A percentile compares a stretch with the other conserved stretches of the same genome.
phyloP scores from a whole-genome alignment of 1,140 invertebrate species.

The Drosophila ananassae region DNA sequence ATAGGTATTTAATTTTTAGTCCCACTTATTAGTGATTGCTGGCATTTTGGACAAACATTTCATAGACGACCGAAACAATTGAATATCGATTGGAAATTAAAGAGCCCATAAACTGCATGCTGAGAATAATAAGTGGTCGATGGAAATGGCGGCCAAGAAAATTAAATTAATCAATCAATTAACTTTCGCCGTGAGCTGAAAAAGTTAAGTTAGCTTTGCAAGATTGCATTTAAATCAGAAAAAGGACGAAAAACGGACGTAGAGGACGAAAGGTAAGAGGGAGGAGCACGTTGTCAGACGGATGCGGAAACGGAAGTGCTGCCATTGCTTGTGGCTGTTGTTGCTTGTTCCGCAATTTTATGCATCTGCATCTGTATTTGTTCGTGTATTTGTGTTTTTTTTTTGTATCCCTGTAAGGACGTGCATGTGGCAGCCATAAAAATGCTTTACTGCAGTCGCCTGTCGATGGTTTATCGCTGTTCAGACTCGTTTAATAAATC shows the following conservation, averaged over 20 bases:
- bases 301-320: conserved; percentile 59
- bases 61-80: conserved; percentile 6
- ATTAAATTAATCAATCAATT: conserved; percentile 6
- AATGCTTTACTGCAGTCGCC: conserved; percentile 57
- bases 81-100: conserved; percentile 36
- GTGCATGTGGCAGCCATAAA: conserved; percentile 39
- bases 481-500: conserved; percentile 52
- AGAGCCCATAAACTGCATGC: conserved; percentile 5
- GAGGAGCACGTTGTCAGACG: conserved; percentile 14
- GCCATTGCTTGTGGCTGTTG: conserved; percentile 48
- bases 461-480: conserved; percentile 45
- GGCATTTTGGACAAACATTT: conserved; percentile 2
- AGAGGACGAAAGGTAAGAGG: background rate
- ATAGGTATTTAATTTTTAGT: conserved; percentile 16
- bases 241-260: background rate
- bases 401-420: conserved; percentile 1
- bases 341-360: conserved; percentile 12
- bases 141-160: conserved; percentile 19
- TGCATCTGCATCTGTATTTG: conserved; percentile 7
- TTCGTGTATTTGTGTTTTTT: background rate
- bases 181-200: background rate
- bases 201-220: background rate
- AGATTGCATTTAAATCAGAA: background rate
- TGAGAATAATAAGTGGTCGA: conserved; percentile 1
- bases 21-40: conserved; percentile 4